Evolutionary conservation across 2,113 vertebrate genomes (phyloP), one percentile per base, ranked within the genome.

Genomic region (Leptodactylus fuscus): DNA sequence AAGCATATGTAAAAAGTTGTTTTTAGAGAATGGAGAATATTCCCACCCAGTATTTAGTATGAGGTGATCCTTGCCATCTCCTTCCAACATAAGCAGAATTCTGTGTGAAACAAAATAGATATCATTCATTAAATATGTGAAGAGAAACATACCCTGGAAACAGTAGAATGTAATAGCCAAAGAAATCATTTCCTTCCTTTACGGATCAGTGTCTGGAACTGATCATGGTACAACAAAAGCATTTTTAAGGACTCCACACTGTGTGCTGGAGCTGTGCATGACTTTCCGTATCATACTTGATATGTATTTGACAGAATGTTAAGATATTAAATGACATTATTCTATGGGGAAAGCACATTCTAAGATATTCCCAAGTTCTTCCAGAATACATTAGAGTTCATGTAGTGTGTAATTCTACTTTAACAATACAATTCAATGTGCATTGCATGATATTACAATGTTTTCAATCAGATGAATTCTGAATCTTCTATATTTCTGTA

Each of bases 101-200:
- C 55, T 84, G 82, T 76, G 71, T 76, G 71, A 76, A 84, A 41
- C 38, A 62, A 62, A 84, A 41, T 46, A 84, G 82, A 84, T 84
- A 84, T 77, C 82, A 84, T 84, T 84, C 82, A 84, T 76, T 82
- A 82, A 75, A 76, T 49, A 84, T 75, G 70, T 83, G 82, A 83
- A 75, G 73, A 83, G 55, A 83, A 83, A 41, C 82, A 83, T 76
- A 62, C 67, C 53, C 71, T 75, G 71, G 36, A 83, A 83, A 83
- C 71, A 62, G 82, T 74, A 75, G 70, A 83, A 48, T 75, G 51
- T 48, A 83, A 83, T 34, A 62, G 22, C 49, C 70, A 83, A 75
- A 75, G 15, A 75, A 75, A 83, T 76, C n/a, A 83, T 83, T 83
- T 83, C 82, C 82, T 83, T 75, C 74, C 81, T 27, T 60, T 75